Conservation (phyloP, 2,888 invertebrate species). For the Cephus sareptanus region DNA sequence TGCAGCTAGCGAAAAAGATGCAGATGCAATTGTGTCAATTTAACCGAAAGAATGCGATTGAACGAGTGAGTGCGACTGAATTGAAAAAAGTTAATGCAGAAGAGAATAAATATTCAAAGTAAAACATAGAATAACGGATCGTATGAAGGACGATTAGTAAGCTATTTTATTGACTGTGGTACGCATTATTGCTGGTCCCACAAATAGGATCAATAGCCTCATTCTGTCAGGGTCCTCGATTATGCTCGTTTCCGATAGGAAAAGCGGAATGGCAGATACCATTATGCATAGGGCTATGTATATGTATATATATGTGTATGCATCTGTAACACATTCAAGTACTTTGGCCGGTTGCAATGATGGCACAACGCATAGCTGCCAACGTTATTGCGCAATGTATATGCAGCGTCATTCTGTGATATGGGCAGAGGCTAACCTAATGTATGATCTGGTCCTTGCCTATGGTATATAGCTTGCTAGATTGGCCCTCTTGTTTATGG, state of each 20-base stretch:
- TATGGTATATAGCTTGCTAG: conserved; percentile 15
- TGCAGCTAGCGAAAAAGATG: neutral
- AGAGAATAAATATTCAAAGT: neutral
- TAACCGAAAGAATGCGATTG: neutral
- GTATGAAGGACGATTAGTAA: neutral
- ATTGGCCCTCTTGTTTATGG: conserved; percentile 21
- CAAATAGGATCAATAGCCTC: neutral
- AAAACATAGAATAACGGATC: neutral
- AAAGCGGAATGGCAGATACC: neutral
- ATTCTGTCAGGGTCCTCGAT: neutral
- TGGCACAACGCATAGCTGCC: neutral
- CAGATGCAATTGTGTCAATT: neutral
- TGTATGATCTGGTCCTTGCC: conserved; percentile 15
- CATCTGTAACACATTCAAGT: neutral
- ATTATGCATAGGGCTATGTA: neutral
- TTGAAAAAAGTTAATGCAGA: neutral
- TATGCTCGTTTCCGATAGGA: neutral
- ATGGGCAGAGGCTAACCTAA: neutral
- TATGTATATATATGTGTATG: neutral
- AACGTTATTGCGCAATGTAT: conserved; percentile 1
- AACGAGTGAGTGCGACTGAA: neutral
- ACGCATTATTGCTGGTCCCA: neutral
- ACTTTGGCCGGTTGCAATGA: neutral
- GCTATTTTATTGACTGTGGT: neutral
- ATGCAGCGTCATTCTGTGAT: conserved; percentile 2